Percentiles rank a stretch among this genome's conserved stretches.
Evolutionary conservation across 1,140 invertebrate genomes (phyloP).

Genomic region (Drusus annulatus): DNA sequence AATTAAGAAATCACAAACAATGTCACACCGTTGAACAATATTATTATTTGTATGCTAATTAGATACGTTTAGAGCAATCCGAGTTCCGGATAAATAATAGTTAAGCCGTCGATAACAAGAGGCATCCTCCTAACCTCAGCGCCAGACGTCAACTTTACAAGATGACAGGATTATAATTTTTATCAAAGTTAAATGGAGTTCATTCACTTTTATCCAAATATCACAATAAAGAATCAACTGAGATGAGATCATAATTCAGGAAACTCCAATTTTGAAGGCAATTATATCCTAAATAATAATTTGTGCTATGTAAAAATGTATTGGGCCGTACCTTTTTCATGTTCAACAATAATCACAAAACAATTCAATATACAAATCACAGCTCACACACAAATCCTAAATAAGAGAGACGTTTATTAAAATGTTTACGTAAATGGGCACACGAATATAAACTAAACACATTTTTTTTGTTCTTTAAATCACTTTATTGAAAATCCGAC

Average conservation of each 20-base stretch:
- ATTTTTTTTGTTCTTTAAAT: conserved; percentile 13
- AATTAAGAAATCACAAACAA: no score
- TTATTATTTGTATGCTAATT: no score
- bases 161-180: background rate
- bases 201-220: no score
- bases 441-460: conserved; percentile 13
- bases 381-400: background rate
- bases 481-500: conserved; percentile 38
- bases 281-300: background rate
- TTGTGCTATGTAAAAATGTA: background rate
- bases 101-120: conserved; percentile 21
- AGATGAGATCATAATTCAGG: no score
- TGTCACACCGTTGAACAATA: no score
- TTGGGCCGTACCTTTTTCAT: conserved; percentile 18
- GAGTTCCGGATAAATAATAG: conserved; percentile 14
- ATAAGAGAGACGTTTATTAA: background rate
- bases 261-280: no score
- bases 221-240: no score
- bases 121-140: conserved; percentile 23
- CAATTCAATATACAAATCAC: background rate
- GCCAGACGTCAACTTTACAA: background rate
- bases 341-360: conserved; percentile 1
- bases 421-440: conserved; percentile 4
- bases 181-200: no score
- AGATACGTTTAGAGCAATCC: no score